These are phyloP conservation scores for Phylloscopus collybita DNA, from an alignment of 2,797 vertebrate species.

Conservation along the genomic window DNA sequence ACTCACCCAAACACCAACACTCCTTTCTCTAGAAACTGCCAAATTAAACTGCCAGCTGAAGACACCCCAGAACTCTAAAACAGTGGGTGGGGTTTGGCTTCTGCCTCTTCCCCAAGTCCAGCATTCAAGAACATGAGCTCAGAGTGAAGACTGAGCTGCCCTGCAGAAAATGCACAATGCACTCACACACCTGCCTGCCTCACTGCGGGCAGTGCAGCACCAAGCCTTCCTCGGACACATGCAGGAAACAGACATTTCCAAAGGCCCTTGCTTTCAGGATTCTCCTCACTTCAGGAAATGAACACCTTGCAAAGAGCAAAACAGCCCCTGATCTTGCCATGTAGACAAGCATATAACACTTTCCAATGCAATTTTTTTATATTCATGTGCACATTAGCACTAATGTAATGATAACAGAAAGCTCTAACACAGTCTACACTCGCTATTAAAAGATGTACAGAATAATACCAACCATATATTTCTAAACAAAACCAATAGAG, in stretches of 20 bases:
- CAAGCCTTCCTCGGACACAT: not conserved
- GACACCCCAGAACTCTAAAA: not conserved
- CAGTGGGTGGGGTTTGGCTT: not conserved
- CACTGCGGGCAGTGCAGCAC: fast-evolving
- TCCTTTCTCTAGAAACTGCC: not conserved
- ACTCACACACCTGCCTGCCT: fast-evolving
- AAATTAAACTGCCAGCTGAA: not conserved
- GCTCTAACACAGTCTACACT: not conserved
- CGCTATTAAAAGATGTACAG: not conserved
- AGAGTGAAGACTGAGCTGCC: not conserved
- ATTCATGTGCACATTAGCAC: not conserved
- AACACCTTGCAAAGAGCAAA: not conserved
- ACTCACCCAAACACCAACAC: not conserved
- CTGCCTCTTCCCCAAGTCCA: not conserved
- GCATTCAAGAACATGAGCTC: not conserved
- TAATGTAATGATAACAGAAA: not conserved
- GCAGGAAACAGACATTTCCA: not conserved
- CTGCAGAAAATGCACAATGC: fast-evolving
- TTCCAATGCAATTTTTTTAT: not conserved
- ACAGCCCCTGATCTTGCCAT: not conserved
- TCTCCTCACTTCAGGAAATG: not conserved
- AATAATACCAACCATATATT: not conserved
- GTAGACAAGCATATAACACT: not conserved
- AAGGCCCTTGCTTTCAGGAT: not conserved
- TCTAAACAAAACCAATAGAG: not conserved